Base-by-base conservation (phyloP, 2,797 vertebrate genomes). In the Meriones psammophilus region DNA sequence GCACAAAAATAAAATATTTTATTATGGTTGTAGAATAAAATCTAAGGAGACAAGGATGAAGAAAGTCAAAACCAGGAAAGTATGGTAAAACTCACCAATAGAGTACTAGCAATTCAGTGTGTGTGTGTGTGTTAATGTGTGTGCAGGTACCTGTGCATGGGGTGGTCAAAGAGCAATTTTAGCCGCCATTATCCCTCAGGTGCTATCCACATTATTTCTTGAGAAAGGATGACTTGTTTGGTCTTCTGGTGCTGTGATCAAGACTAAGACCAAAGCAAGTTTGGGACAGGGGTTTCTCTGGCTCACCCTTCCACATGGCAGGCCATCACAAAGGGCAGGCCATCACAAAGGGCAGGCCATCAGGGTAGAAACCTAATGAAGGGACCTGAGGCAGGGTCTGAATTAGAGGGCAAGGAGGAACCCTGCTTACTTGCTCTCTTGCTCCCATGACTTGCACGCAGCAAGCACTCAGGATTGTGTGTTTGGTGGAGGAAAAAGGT, bases 1-100 rank as follows among this genome's bases (percentile, higher is more conserved):
- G 0, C 76, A 76, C 12, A 91, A 92, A 30, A 54, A 39, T 54
- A 86, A 89, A 94, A 64, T 78, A 88, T 69, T 78, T 94, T 87
- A 62, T 77, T 77, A 62, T 68, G 26, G 77, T 66, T 50, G 54
- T 17, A 71, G 15, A 54, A 94, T 69, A 66, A 26, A 62, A 76
- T 50, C 8, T 24, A 86, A 86, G 30, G 33, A 62, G 50, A 46
- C 24, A 54, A 81, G n/a, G 2, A 39, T 14, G 13, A 58, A 69
- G 83, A 58, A 76, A 68, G 46, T 50, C 18, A 9, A 50, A 83
- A 3, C 5, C 17, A 58, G 30, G 36, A 56, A 69, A 56, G 24
- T n/a, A 73, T 58, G 13, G 64, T 76, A 64, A 84, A 36, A 46
- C 8, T 87, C 28, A 33, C 62, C 42, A 56, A 46, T 24, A 14